A percentile compares a stretch with the other conserved stretches of the same genome.
These are phyloP conservation scores for Polydrusus pterygomalis DNA, from an alignment of 2,888 invertebrate species.

Conservation along the genomic window DNA sequence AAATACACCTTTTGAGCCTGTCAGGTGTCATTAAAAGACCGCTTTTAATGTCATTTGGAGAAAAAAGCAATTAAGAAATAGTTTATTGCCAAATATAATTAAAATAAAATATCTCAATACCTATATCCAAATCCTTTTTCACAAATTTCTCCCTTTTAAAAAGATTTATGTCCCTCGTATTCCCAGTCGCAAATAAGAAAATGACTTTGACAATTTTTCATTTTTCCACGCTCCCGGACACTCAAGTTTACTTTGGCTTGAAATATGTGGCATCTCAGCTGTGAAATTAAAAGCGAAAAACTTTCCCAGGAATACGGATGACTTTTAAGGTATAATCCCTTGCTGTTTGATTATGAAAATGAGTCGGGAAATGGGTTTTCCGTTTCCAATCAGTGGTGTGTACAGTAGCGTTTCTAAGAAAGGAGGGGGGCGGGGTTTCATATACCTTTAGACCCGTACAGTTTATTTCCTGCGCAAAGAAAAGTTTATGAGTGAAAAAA, in stretches of 20 bases:
- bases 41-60: too few species aligned
- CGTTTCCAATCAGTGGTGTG: background rate
- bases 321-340: constrained; percentile 29
- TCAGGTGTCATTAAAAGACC: too few species aligned
- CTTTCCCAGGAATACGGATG: constrained; percentile 57
- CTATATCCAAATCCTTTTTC: background rate
- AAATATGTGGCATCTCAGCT: constrained; percentile 63
- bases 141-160: background rate
- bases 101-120: too few species aligned
- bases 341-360: constrained; percentile 46
- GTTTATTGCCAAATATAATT: too few species aligned
- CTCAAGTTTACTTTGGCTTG: constrained; percentile 38
- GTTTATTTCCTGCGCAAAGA: too few species aligned
- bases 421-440: too few species aligned
- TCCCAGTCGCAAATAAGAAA: constrained; percentile 48
- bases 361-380: constrained; percentile 24
- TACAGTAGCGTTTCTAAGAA: background rate
- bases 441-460: too few species aligned
- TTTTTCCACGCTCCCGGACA: constrained; percentile 41
- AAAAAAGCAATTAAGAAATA: too few species aligned
- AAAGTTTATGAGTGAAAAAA: too few species aligned
- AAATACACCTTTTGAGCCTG: too few species aligned
- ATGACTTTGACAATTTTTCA: constrained; percentile 61
- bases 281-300: constrained; percentile 68
- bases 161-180: constrained; percentile 59